Evolutionary conservation across 2,113 vertebrate species (phyloP).

Genomic region (Heteronetta atricapilla): DNA sequence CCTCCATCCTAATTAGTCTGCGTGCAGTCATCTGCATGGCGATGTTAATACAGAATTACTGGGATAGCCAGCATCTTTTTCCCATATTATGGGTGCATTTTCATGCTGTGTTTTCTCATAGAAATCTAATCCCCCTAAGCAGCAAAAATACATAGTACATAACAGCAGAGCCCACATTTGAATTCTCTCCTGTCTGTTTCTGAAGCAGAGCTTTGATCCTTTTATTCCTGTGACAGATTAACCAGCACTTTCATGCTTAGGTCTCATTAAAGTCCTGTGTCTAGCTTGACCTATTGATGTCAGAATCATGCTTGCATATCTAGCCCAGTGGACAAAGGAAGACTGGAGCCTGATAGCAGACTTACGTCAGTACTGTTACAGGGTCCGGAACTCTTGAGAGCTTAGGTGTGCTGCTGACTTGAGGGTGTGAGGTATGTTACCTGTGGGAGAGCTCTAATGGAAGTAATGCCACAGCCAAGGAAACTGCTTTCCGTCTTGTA

Average conservation of each 20-base stretch:
- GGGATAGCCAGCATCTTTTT: background rate
- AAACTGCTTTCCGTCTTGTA: constrained; percentile 74
- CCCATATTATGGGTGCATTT: background rate
- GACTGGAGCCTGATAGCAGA: background rate
- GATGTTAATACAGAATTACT: background rate
- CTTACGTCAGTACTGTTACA: background rate
- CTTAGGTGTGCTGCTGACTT: accelerated
- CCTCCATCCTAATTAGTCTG: background rate
- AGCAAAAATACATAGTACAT: accelerated
- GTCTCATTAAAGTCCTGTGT: background rate
- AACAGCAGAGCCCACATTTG: background rate
- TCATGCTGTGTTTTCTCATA: background rate
- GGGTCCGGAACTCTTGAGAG: accelerated
- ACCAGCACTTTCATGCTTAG: background rate
- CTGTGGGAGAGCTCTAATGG: constrained; percentile 90
- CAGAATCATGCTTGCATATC: background rate
- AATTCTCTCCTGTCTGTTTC: background rate
- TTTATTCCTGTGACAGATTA: background rate
- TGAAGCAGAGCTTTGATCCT: background rate
- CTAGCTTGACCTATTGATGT: accelerated
- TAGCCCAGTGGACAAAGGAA: too few species aligned
- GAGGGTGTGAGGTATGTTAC: constrained; percentile 40
- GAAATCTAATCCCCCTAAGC: background rate
- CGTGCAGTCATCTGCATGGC: background rate
- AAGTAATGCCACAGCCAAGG: constrained; percentile 81